Percentiles rank a stretch among this genome's conserved stretches.
These are phyloP conservation scores for Desmophyllum pertusum DNA, from an alignment of 92 coral and sea anemone genomes.

Conservation along the genomic window DNA sequence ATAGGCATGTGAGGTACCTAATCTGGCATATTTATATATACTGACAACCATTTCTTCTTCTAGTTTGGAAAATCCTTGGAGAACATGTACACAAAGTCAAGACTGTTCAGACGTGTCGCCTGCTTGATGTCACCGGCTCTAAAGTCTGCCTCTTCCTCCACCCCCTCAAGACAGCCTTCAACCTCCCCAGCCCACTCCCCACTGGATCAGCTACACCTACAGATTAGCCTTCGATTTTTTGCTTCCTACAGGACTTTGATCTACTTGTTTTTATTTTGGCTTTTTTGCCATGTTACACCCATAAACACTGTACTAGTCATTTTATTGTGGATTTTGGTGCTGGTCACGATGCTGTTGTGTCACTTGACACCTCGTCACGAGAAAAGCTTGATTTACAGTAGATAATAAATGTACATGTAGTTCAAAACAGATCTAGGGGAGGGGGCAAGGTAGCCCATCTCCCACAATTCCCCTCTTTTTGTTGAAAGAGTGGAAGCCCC, in stretches of 20 bases:
- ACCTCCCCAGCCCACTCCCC: constrained; percentile 39
- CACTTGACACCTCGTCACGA: constrained; percentile 53
- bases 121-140: constrained; percentile 86
- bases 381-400: constrained; percentile 29
- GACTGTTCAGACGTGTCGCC: constrained; percentile 66
- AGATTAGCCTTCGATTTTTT: constrained; percentile 90
- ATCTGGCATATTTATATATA: neutral
- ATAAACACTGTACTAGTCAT: constrained; percentile 52
- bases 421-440: neutral
- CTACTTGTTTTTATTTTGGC: constrained; percentile 66
- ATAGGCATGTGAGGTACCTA: no score
- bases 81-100: constrained; percentile 63
- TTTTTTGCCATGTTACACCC: constrained; percentile 63
- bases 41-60: constrained; percentile 1
- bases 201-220: constrained; percentile 52
- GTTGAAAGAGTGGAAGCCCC: no score
- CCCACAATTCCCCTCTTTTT: neutral
- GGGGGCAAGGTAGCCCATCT: neutral
- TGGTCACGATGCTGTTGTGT: constrained; percentile 48
- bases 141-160: constrained; percentile 50
- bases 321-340: constrained; percentile 65
- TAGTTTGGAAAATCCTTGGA: constrained; percentile 81
- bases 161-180: constrained; percentile 33
- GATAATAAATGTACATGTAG: constrained; percentile 11
- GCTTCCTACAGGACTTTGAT: constrained; percentile 91